Base-by-base conservation (phyloP, 2,888 invertebrate species). In the Lepetodrilus schrolli region DNA sequence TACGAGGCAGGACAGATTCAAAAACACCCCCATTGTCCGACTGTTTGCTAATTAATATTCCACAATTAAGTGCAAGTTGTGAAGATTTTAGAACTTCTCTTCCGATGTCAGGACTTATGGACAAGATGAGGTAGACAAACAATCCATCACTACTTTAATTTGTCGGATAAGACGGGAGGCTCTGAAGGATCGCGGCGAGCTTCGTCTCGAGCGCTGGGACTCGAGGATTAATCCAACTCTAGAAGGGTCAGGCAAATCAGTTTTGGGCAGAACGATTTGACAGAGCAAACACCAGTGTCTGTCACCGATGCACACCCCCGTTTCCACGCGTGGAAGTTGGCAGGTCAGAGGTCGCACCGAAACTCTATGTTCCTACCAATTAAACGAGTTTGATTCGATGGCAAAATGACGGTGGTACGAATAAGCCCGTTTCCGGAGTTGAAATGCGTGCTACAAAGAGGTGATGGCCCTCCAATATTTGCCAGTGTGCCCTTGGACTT, bases 321-420 rank as follows among this genome's bases (percentile, higher is more conserved):
- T 58, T 58, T 58, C 34, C 58, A 38, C 38, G 30, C 21, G 26
- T 30, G 8, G 49, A 13, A 36, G 43, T 72, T 30, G 13, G 30
- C 34, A n/a, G 72, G 72, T 72, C 72, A 72, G 66, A 34, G 72
- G 72, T 72, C 66, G 23, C 7, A 17, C 30, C 65, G 65, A 72
- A 65, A 66, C 65, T 72, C 47, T 72, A 72, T 72, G 72, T 72
- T 58, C 47, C 48, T 58, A 58, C 65, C 72, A 72, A 72, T 72
- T 72, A 72, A 72, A 72, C 30, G 38, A 43, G 47, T 58, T n/a
- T 65, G 65, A 72, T 47, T 65, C 47, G 51, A 36, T 43, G 48
- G 47, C 48, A 47, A 72, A 66, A 51, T 72, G 66, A 66, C 38
- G 65, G 49, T 30, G 49, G 65, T 30, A 37, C 37, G 65, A 30